A percentile compares a stretch with the other conserved stretches of the same genome.
These are phyloP conservation scores for Lasioglossum zephyrum DNA, from an alignment of 2,888 invertebrate genomes.

Conservation along the genomic window DNA sequence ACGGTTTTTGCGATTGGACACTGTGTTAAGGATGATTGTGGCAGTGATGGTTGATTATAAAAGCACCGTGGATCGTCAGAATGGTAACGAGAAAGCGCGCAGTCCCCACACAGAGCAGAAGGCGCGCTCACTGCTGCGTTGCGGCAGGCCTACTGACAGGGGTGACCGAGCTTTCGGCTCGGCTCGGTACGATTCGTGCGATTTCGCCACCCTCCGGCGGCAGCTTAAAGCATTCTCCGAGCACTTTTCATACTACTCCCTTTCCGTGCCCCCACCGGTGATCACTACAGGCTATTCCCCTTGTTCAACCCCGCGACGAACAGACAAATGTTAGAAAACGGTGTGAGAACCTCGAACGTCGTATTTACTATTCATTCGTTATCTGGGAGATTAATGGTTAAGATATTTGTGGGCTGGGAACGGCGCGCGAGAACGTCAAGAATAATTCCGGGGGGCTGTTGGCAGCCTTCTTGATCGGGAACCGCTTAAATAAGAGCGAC, in stretches of 20 bases:
- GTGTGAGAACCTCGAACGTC: slow-evolving; percentile 38
- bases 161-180: slow-evolving; percentile 75
- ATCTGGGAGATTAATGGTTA: slow-evolving; percentile 36
- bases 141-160: slow-evolving; percentile 81
- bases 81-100: slow-evolving; percentile 30
- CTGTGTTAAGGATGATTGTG: no score
- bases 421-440: slow-evolving; percentile 17
- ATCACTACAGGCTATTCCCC: slow-evolving; percentile 63
- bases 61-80: not conserved
- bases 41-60: not conserved
- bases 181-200: slow-evolving; percentile 74
- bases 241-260: slow-evolving; percentile 78
- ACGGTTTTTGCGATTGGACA: not conserved
- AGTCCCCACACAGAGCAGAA: slow-evolving; percentile 56
- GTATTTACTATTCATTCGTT: slow-evolving; percentile 56
- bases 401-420: slow-evolving; percentile 38
- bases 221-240: slow-evolving; percentile 78
- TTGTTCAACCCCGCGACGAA: slow-evolving; percentile 50
- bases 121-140: slow-evolving; percentile 80
- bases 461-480: not conserved
- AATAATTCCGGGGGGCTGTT: not conserved
- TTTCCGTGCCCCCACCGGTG: slow-evolving; percentile 55
- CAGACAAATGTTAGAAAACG: slow-evolving; percentile 63
- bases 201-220: slow-evolving; percentile 74
- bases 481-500: not conserved